Conservation (phyloP, 2,797 vertebrate species). For the Gymnothorax reevesii region DNA sequence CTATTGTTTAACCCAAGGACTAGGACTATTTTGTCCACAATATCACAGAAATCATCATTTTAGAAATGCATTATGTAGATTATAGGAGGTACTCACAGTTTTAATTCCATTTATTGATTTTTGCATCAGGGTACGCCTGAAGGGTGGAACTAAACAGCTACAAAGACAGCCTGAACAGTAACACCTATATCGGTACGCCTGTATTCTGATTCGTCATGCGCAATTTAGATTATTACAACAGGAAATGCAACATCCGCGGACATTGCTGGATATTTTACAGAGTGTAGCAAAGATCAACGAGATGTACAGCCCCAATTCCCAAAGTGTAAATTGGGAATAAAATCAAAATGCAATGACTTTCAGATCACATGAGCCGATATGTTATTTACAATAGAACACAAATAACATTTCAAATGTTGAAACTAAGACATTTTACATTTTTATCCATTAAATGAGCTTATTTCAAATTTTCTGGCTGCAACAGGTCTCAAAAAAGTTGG, state of each 20-base stretch:
- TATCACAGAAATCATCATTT: neutral
- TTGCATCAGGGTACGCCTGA: neutral
- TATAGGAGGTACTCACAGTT: neutral
- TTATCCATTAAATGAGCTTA: too few relatives aligned
- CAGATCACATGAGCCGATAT: too few relatives aligned
- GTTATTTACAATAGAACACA: too few relatives aligned
- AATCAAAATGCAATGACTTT: too few relatives aligned
- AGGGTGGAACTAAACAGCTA: too few relatives aligned
- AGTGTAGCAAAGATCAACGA: neutral
- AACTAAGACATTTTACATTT: too few relatives aligned
- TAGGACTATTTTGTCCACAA: neutral
- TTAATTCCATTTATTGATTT: neutral
- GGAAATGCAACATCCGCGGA: neutral
- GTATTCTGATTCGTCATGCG: neutral
- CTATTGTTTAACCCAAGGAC: slow-evolving; percentile 6
- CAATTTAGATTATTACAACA: neutral
- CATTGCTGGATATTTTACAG: neutral
- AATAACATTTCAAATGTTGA: too few relatives aligned
- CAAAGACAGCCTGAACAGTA: neutral
- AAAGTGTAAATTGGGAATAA: too few relatives aligned
- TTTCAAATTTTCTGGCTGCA: too few relatives aligned
- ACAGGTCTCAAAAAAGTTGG: too few relatives aligned
- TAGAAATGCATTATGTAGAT: neutral
- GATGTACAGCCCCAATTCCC: too few relatives aligned
- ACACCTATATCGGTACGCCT: neutral